A percentile compares a stretch with the other conserved stretches of the same genome.
Evolutionary conservation across 2,888 invertebrate species (phyloP).

Genomic region (Acrobasis suavella): DNA sequence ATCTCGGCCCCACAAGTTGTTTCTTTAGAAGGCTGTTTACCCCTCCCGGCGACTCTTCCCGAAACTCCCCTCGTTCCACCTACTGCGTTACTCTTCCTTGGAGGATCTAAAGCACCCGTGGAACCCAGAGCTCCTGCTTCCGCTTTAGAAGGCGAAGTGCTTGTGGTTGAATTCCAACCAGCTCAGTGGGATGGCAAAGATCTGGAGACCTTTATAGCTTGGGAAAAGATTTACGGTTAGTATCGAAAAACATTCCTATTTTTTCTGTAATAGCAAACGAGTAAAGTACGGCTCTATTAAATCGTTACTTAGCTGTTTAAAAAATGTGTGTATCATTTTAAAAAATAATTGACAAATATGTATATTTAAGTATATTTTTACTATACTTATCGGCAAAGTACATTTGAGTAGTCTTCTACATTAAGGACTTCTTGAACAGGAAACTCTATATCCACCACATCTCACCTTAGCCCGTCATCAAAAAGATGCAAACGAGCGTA

Average conservation of each 20-base stretch:
- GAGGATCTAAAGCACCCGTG: slow-evolving; percentile 84
- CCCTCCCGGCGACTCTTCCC: slow-evolving; percentile 52
- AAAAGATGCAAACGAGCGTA: slow-evolving; percentile 46
- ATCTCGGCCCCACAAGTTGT: slow-evolving; percentile 59
- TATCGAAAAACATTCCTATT: slow-evolving; percentile 24
- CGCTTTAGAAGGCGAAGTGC: slow-evolving; percentile 84
- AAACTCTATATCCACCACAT: neutral
- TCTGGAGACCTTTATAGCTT: slow-evolving; percentile 70
- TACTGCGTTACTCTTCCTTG: slow-evolving; percentile 79
- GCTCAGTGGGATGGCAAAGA: slow-evolving; percentile 80
- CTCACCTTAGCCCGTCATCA: slow-evolving; percentile 37
- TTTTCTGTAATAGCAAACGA: neutral
- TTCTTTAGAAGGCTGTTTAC: slow-evolving; percentile 56
- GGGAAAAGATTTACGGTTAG: slow-evolving; percentile 78
- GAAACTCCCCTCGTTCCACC: slow-evolving; percentile 55
- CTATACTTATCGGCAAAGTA: too few species aligned
- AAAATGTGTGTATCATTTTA: too few species aligned
- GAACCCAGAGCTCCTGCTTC: slow-evolving; percentile 82
- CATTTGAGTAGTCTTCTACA: too few species aligned
- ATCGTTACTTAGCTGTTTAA: too few species aligned
- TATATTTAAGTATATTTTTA: too few species aligned
- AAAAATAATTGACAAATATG: too few species aligned
- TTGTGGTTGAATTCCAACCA: slow-evolving; percentile 83
- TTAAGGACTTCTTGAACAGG: neutral
- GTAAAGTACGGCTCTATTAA: too few species aligned